phyloP scores from a whole-genome alignment of 2,113 vertebrate genomes.

The Hemiprocne comata region DNA sequence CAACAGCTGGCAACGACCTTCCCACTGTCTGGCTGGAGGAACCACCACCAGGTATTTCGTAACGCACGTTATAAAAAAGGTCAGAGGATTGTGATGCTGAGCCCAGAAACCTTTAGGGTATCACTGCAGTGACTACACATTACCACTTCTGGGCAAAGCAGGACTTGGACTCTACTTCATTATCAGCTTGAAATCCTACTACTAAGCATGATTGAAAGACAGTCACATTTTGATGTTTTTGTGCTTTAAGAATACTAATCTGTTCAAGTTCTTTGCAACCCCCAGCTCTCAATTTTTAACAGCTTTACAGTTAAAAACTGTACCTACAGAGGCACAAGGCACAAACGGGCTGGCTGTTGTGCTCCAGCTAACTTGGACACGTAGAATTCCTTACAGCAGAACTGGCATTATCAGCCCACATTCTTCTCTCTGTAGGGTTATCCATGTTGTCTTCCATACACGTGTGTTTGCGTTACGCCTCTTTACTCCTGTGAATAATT shows the following conservation, averaged over 20 bases:
- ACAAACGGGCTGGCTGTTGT: fast-evolving
- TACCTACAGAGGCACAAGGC: background rate
- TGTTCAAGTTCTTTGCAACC: background rate
- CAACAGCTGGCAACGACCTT: background rate
- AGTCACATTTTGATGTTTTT: background rate
- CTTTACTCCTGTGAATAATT: background rate
- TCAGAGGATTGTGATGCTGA: background rate
- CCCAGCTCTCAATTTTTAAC: background rate
- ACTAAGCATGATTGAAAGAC: background rate
- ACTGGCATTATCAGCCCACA: fast-evolving
- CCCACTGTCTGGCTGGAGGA: background rate
- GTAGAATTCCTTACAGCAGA: background rate
- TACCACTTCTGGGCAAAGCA: background rate
- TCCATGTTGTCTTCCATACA: background rate
- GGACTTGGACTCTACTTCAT: background rate
- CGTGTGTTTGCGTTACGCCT: background rate
- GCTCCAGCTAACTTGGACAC: fast-evolving
- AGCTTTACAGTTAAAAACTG: background rate
- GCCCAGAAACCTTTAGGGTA: background rate
- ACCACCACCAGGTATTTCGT: background rate
- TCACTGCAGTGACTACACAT: fast-evolving
- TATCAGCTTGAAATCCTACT: background rate
- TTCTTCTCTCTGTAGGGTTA: background rate
- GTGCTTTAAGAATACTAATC: background rate
- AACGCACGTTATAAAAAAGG: fast-evolving